phyloP scores from a whole-genome alignment of 2,113 vertebrate genomes.

The Myocastor coypus region DNA sequence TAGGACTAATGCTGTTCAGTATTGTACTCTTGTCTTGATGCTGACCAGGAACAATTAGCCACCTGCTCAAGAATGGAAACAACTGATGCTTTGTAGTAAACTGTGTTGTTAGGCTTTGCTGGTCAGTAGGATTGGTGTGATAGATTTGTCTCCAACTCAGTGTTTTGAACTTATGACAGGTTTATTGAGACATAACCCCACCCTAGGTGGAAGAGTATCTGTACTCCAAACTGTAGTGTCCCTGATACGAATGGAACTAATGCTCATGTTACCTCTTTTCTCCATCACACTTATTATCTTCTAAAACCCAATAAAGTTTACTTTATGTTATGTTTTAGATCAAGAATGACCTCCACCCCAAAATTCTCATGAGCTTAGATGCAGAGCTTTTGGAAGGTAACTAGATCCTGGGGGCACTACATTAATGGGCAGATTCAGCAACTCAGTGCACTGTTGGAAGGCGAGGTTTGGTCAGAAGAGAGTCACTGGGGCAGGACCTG shows the following conservation, averaged over 20 bases:
- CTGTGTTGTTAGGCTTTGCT: background rate
- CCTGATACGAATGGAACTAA: background rate
- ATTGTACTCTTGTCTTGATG: background rate
- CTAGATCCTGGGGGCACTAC: background rate
- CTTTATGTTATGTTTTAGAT: background rate
- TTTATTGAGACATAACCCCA: background rate
- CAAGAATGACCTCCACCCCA: background rate
- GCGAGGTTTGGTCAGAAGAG: background rate
- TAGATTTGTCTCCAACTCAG: background rate
- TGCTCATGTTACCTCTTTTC: background rate
- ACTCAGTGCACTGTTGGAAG: background rate
- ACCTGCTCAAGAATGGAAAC: background rate
- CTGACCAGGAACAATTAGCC: background rate
- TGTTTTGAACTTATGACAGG: background rate
- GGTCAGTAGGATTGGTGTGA: background rate
- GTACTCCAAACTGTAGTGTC: background rate
- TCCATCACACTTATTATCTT: background rate
- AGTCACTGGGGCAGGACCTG: background rate
- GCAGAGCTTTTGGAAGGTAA: background rate
- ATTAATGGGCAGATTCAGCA: background rate
- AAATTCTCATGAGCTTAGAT: background rate
- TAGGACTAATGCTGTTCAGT: background rate
- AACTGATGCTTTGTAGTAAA: background rate
- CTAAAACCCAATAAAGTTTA: background rate
- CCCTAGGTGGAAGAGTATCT: background rate